Evolutionary conservation across 1,140 invertebrate genomes (phyloP).

Genomic region (Leucophenga varia): DNA sequence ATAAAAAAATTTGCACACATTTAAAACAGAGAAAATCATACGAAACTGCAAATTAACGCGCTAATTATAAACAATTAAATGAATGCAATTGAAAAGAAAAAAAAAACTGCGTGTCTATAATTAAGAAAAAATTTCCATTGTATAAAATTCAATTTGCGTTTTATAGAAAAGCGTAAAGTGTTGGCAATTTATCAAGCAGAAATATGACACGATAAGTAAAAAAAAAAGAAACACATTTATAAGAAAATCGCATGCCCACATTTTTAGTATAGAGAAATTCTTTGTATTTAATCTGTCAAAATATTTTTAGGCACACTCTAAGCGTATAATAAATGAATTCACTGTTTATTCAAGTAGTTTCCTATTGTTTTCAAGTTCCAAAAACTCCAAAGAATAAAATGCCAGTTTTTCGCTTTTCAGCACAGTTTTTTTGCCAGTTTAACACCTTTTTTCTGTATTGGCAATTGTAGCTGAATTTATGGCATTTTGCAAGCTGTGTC

Average conservation of each 20-base stretch:
- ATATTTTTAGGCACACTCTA: no score
- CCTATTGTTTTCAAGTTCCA: no score
- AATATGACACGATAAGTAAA: conserved; percentile 44
- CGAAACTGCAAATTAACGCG: no score
- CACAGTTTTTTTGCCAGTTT: conserved; percentile 51
- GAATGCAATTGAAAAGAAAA: conserved; percentile 9
- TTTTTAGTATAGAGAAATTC: no score
- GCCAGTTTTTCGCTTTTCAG: conserved; percentile 45
- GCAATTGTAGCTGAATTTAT: conserved; percentile 14
- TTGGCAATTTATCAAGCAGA: conserved; percentile 53
- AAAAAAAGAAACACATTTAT: no score
- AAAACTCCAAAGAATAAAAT: no score
- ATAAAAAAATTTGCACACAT: no score
- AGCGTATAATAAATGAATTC: no score
- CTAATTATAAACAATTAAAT: conserved; percentile 54
- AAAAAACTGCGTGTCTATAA: conserved; percentile 39
- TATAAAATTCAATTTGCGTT: conserved; percentile 31
- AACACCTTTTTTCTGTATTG: conserved; percentile 39
- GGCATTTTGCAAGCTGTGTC: conserved; percentile 38
- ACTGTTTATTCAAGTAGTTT: no score
- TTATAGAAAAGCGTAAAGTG: conserved; percentile 48
- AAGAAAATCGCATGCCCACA: no score
- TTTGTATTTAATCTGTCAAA: no score
- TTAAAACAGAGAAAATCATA: no score
- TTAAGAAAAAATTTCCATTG: conserved; percentile 47